A percentile compares a stretch with the other conserved stretches of the same genome.
Conservation (phyloP, 1,140 invertebrate species). For the Drosophila lini region DNA sequence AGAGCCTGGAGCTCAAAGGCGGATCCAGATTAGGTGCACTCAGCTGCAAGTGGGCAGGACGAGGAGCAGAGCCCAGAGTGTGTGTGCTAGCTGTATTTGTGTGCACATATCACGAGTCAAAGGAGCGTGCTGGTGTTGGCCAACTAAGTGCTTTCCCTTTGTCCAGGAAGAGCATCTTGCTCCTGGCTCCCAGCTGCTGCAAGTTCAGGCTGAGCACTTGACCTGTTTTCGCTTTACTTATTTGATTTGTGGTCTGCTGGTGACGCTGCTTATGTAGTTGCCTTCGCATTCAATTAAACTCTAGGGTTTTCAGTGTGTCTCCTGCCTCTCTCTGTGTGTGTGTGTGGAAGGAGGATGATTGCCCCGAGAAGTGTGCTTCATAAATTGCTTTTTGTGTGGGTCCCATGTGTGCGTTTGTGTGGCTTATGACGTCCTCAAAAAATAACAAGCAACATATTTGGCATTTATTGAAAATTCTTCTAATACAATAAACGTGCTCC, state of each 20-base stretch:
- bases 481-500: slow-evolving; percentile 22
- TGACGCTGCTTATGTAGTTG: slow-evolving; percentile 54
- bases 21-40: slow-evolving; percentile 53
- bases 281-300: slow-evolving; percentile 67
- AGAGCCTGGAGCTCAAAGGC: slow-evolving; percentile 29
- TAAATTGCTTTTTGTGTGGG: slow-evolving; percentile 40
- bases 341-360: slow-evolving; percentile 3
- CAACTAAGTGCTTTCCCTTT: slow-evolving; percentile 39
- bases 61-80: neutral
- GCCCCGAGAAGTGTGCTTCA: slow-evolving; percentile 48
- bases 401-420: slow-evolving; percentile 15
- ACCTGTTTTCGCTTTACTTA: slow-evolving; percentile 50
- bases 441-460: slow-evolving; percentile 29
- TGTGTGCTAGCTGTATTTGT: slow-evolving; percentile 1
- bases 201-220: slow-evolving; percentile 71
- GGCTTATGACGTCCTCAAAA: slow-evolving; percentile 10
- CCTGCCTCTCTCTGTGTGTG: neutral
- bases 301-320: slow-evolving; percentile 16
- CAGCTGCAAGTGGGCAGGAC: slow-evolving; percentile 24
- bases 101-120: slow-evolving; percentile 33
- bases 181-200: neutral
- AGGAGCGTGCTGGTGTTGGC: slow-evolving; percentile 37
- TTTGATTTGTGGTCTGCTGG: slow-evolving; percentile 53
- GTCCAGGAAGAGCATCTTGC: slow-evolving; percentile 19
- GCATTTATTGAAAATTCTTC: slow-evolving; percentile 16